Percentiles rank a stretch among this genome's conserved stretches.
Conservation (phyloP, 2,888 invertebrate species). For the Plagodis pulveraria region DNA sequence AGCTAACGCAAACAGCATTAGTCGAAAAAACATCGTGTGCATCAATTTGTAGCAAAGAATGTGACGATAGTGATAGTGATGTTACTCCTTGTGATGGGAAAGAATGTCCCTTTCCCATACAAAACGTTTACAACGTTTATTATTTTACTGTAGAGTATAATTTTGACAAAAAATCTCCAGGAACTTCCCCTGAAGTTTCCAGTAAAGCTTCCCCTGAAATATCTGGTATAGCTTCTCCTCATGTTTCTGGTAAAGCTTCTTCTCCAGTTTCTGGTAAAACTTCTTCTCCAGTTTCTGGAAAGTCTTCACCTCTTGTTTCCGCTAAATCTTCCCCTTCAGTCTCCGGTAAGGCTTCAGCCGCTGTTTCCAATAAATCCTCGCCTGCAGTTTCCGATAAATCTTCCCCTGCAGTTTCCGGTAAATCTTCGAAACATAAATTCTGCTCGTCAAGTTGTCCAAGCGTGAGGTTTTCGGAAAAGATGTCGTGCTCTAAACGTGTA, state of each 20-base stretch:
- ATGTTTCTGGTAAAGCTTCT: too few species aligned
- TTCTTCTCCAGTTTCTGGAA: too few species aligned
- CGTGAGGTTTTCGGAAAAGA: slow-evolving; percentile 46
- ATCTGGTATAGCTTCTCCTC: too few species aligned
- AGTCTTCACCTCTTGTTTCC: too few species aligned
- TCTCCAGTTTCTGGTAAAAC: too few species aligned
- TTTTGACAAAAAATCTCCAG: slow-evolving; percentile 42
- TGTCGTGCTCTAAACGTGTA: slow-evolving; percentile 59
- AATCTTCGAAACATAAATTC: slow-evolving; percentile 50
- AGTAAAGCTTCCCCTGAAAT: too few species aligned
- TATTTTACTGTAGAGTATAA: slow-evolving; percentile 75
- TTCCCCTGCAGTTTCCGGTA: background rate
- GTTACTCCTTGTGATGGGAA: slow-evolving; percentile 55
- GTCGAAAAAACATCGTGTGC: slow-evolving; percentile 54
- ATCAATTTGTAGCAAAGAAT: slow-evolving; percentile 60
- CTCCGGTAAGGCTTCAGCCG: too few species aligned
- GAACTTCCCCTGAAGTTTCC: background rate
- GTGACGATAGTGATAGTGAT: slow-evolving; percentile 55
- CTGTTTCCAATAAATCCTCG: background rate
- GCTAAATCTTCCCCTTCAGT: too few species aligned
- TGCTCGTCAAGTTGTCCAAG: slow-evolving; percentile 65
- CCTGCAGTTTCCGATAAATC: background rate
- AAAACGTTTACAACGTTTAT: slow-evolving; percentile 63
- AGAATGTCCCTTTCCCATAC: slow-evolving; percentile 56
- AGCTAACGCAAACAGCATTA: slow-evolving; percentile 65